Evolutionary conservation across 1,140 invertebrate genomes (phyloP), one percentile per base, ranked within the genome.

Genomic region (Diorhabda elongata): DNA sequence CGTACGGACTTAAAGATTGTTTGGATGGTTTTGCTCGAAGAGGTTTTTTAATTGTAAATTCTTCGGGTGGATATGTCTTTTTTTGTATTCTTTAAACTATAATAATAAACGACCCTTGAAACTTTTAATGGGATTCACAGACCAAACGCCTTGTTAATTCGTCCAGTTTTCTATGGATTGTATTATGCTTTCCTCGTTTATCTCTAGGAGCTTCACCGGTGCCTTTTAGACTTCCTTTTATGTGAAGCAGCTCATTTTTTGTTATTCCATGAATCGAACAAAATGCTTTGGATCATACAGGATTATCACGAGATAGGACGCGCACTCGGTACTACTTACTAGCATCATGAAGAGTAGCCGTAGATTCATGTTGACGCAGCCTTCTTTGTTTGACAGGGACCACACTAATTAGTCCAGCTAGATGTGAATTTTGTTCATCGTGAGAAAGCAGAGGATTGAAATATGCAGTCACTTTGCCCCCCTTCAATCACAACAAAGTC

Each of bases 31-130:
- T 44, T 63, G 44, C 26, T 9, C 4, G 64, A 41, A 70, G 9
- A 72, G 52, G 7, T 43, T 72, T 72, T 67, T 64, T 69, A 52
- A 64, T 60, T 44, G 58, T 71, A 41, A 71, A 60, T 47, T 70
- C 63, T 63, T 26, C 26, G 26, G 26, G 26, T 26, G 26, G 1
- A 26, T 26, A 26, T 26, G 26, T 26, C 26, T 26, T 26, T 26
- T 26, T 26, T 26, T 26, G 26, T 26, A 26, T 26, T 1, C 1
- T 26, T 26, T 26, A 0, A 26, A 26, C 26, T 26, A 1, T 26
- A 1, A 26, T 26, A n/a, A n/a, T n/a, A n/a, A n/a, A n/a, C 64
- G 6, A 11, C 65, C 67, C 59, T 65, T 69, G 42, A 66, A 69
- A n/a, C 26, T 26, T 45, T 59, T 47, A 11, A 67, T 69, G 61